phyloP scores from a whole-genome alignment of 2,888 invertebrate species.

The Reticulitermes lucifugus region DNA sequence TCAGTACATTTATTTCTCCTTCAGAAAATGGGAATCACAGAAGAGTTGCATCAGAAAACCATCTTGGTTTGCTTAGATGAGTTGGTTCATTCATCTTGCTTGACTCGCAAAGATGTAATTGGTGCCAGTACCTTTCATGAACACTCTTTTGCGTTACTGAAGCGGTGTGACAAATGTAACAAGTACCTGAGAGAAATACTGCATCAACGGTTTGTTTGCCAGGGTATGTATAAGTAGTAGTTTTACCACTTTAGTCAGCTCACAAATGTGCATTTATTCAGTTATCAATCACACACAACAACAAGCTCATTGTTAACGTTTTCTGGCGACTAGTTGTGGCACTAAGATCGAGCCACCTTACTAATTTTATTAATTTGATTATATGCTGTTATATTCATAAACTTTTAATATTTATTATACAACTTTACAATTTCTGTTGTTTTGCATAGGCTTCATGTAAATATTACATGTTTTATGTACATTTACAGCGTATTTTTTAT shows the following conservation, averaged over 20 bases:
- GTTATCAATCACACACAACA: too few species aligned
- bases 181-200: slow-evolving; percentile 76
- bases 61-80: slow-evolving; percentile 77
- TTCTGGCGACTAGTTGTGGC: too few species aligned
- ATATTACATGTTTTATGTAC: too few species aligned
- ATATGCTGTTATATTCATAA: too few species aligned
- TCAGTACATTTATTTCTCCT: slow-evolving; percentile 54
- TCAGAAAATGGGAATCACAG: slow-evolving; percentile 80
- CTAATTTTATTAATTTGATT: too few species aligned
- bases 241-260: not conserved
- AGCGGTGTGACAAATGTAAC: slow-evolving; percentile 79
- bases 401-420: too few species aligned
- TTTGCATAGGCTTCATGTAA: too few species aligned
- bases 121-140: slow-evolving; percentile 65
- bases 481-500: too few species aligned
- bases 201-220: slow-evolving; percentile 78
- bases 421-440: too few species aligned
- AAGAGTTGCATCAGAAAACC: slow-evolving; percentile 78
- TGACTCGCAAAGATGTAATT: not conserved
- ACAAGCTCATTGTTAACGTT: too few species aligned
- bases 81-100: slow-evolving; percentile 62
- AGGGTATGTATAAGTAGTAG: slow-evolving; percentile 63
- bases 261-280: too few species aligned
- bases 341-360: too few species aligned
- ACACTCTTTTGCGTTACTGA: slow-evolving; percentile 75